Evolutionary conservation across 2,888 invertebrate genomes (phyloP).

Genomic region (Athrips mouffetella): DNA sequence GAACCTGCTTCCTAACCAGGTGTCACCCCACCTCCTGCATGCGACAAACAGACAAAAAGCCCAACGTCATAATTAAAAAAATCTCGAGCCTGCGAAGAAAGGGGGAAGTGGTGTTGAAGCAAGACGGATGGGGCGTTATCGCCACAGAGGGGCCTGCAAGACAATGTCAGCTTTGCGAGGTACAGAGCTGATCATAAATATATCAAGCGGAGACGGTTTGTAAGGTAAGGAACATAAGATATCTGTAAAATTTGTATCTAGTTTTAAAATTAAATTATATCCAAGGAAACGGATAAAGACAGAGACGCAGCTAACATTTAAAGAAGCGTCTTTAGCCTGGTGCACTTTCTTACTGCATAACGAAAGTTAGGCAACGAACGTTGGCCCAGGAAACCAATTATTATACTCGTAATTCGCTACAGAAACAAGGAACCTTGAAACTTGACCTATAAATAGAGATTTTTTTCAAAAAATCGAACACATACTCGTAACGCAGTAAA

Average conservation of each 20-base stretch:
- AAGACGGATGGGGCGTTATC: constrained; percentile 73
- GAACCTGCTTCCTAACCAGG: constrained; percentile 28
- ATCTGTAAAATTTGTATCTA: constrained; percentile 2
- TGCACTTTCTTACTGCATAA: no score
- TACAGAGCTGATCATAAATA: constrained; percentile 73
- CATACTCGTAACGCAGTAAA: no score
- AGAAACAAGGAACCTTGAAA: no score
- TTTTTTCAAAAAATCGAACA: no score
- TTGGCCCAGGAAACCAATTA: no score
- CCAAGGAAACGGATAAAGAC: not conserved
- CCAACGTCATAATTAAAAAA: constrained; percentile 78
- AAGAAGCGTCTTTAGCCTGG: no score
- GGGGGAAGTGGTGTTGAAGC: constrained; percentile 72
- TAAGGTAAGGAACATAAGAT: constrained; percentile 42
- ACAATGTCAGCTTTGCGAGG: constrained; percentile 72
- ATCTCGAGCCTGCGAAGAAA: constrained; percentile 75
- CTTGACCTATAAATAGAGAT: no score
- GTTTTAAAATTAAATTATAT: not conserved
- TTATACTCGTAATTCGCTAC: no score
- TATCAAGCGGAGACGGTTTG: constrained; percentile 65
- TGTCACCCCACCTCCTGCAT: constrained; percentile 29
- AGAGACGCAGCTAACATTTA: no score
- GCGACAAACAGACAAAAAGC: constrained; percentile 62
- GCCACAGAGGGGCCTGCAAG: constrained; percentile 68
- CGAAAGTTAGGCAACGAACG: no score